Percentiles rank a stretch among this genome's conserved stretches.
phyloP scores from a whole-genome alignment of 2,888 invertebrate species.

The Phasia obesa region DNA sequence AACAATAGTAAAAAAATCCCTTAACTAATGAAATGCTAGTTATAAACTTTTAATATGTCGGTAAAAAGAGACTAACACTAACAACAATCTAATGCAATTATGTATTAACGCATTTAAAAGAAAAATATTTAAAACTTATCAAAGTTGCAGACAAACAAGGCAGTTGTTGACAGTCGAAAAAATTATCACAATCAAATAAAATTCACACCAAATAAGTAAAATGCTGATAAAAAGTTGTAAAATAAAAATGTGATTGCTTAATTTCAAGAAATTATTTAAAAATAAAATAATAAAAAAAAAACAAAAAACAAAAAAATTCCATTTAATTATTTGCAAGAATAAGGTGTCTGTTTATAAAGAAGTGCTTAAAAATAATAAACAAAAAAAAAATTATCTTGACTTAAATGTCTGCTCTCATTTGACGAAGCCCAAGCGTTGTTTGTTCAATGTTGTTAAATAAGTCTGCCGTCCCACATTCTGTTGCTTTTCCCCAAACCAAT shows the following conservation, averaged over 20 bases:
- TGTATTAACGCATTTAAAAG: constrained; percentile 9
- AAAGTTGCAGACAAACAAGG: not conserved
- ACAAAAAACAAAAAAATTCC: constrained; percentile 9
- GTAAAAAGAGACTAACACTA: not conserved
- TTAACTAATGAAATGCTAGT: too few species aligned
- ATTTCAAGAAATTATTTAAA: constrained; percentile 4
- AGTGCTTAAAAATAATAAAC: not conserved
- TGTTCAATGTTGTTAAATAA: constrained; percentile 52
- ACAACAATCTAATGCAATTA: constrained; percentile 23
- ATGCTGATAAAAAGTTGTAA: not conserved
- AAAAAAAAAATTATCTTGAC: not conserved
- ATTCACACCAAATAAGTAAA: not conserved
- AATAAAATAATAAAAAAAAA: constrained; percentile 3
- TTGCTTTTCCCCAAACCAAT: constrained; percentile 50
- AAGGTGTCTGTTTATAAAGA: not conserved
- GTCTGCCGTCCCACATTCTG: constrained; percentile 40
- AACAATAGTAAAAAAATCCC: not conserved
- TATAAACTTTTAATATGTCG: too few species aligned
- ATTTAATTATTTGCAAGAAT: not conserved
- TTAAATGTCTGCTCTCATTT: constrained; percentile 1
- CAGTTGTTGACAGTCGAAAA: not conserved
- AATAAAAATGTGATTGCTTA: not conserved
- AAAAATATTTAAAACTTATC: constrained; percentile 9
- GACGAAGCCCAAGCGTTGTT: constrained; percentile 40
- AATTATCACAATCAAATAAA: constrained; percentile 12